Evolutionary conservation across 2,797 vertebrate species (phyloP).

Genomic region (Melanotaenia trifasciata): DNA sequence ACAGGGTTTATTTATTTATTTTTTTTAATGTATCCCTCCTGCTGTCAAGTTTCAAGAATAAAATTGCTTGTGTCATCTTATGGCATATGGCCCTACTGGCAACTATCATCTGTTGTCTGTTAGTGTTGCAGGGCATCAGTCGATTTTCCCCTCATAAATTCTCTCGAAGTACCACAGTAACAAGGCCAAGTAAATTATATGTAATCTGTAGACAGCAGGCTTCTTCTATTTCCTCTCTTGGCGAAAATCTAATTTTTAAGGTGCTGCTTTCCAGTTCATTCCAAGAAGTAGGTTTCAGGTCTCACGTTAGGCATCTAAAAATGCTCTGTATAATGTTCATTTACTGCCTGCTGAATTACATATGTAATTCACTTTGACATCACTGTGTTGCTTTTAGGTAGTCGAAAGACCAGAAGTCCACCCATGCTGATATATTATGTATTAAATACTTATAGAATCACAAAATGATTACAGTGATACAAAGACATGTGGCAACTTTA

Average conservation of each 20-base stretch:
- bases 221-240: conserved; percentile 56
- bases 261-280: conserved; percentile 67
- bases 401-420: conserved; percentile 35
- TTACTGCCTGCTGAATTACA: conserved; percentile 45
- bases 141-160: background rate
- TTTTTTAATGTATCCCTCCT: background rate
- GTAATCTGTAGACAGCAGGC: conserved; percentile 26
- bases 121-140: background rate
- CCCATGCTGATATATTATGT: conserved; percentile 4
- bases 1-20: background rate
- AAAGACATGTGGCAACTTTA: background rate
- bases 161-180: background rate
- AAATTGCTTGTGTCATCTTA: background rate
- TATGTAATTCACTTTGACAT: conserved; percentile 65
- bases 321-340: conserved; percentile 60
- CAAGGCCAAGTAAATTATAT: background rate
- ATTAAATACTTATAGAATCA: background rate
- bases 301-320: conserved; percentile 71
- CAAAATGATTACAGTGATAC: background rate
- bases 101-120: background rate
- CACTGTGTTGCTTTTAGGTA: conserved; percentile 37
- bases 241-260: conserved; percentile 72
- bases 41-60: background rate
- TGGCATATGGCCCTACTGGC: background rate
- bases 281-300: conserved; percentile 70